Evolutionary conservation across 2,888 invertebrate species (phyloP).

Genomic region (Lasioglossum leucozonium): DNA sequence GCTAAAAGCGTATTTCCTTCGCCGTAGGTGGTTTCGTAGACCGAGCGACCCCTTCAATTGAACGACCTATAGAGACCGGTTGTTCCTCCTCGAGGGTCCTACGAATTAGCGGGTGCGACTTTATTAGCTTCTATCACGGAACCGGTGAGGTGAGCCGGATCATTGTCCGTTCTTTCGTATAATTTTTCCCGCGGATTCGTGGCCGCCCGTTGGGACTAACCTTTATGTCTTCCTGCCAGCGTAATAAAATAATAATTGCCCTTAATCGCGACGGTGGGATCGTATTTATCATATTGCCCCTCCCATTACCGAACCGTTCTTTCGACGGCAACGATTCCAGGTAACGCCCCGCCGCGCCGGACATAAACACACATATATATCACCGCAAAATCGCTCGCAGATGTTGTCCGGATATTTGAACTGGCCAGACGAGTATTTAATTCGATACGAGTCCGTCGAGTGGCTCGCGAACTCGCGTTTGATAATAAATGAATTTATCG

Average conservation of each 20-base stretch:
- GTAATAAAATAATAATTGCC: conserved; percentile 71
- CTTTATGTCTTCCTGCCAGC: conserved; percentile 24
- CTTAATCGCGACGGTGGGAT: conserved; percentile 64
- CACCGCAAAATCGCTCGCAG: conserved; percentile 63
- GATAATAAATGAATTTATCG: conserved; percentile 69
- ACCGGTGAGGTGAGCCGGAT: conserved; percentile 53
- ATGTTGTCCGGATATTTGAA: conserved; percentile 66
- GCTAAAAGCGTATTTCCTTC: conserved; percentile 81
- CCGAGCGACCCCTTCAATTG: conserved; percentile 64
- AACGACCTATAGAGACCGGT: conserved; percentile 50
- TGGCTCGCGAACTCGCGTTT: conserved; percentile 53
- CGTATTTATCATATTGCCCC: conserved; percentile 60
- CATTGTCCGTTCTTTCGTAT: neutral
- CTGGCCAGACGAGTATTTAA: conserved; percentile 68
- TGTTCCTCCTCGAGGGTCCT: conserved; percentile 68
- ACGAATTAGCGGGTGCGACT: conserved; percentile 79
- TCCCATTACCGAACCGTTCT: conserved; percentile 28
- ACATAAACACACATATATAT: conserved; percentile 51
- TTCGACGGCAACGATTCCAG: conserved; percentile 44
- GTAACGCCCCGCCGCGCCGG: conserved; percentile 34
- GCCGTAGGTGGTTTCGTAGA: conserved; percentile 77
- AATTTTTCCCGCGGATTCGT: conserved; percentile 48
- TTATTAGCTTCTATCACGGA: conserved; percentile 79
- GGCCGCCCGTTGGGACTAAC: conserved; percentile 31
- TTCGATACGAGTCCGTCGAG: conserved; percentile 62